Percentiles rank a stretch among this genome's conserved stretches.
Evolutionary conservation across 2,888 invertebrate species (phyloP).

Genomic region (Parelbella ahira): DNA sequence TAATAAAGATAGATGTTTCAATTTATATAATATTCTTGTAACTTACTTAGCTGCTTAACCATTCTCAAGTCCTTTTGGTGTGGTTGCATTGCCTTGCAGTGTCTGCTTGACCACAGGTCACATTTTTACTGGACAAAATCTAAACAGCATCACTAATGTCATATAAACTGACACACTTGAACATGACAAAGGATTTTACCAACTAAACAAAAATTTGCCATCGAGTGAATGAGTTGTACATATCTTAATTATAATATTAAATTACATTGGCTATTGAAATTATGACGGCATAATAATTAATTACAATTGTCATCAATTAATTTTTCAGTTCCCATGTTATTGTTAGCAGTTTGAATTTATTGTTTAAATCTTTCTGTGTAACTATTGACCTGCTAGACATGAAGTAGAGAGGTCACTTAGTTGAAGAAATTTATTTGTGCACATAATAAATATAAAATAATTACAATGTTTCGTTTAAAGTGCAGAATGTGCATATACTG

Average conservation of each 20-base stretch:
- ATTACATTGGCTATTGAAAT: conserved; percentile 18
- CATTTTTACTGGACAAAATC: conserved; percentile 8
- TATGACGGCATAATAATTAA: conserved; percentile 11
- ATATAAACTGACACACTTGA: conserved; percentile 1
- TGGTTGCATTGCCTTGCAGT: conserved; percentile 14
- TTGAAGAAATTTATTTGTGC: no score
- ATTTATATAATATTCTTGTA: no score
- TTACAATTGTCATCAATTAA: conserved; percentile 12
- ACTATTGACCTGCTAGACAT: no score
- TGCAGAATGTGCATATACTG: no score
- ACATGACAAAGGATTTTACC: background rate
- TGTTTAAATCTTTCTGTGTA: no score
- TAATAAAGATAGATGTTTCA: no score
- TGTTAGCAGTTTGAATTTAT: background rate
- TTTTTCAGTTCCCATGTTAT: conserved; percentile 18
- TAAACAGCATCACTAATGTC: conserved; percentile 1
- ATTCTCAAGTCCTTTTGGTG: conserved; percentile 10
- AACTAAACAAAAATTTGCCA: background rate
- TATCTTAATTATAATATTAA: conserved; percentile 8
- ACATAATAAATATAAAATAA: no score
- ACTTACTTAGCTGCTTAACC: conserved; percentile 18
- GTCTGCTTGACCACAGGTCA: conserved; percentile 6
- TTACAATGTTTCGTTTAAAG: no score
- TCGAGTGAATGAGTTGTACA: no score
- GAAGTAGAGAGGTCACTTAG: no score